Evolutionary conservation across 2,888 invertebrate species (phyloP).

Genomic region (Hyles lineata): DNA sequence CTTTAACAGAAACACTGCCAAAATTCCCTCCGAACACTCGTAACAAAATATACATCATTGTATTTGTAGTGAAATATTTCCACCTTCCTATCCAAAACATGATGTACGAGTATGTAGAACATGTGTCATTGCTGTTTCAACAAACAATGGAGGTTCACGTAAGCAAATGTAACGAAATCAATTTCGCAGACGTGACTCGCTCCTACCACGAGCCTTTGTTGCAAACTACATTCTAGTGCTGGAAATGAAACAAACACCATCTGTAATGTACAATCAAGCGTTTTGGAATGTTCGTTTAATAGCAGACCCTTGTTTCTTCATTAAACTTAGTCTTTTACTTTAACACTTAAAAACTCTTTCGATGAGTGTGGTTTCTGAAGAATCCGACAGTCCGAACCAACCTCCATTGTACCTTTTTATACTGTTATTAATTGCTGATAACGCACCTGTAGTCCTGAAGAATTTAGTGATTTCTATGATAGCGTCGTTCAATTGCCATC

Average conservation of each 20-base stretch:
- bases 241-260: neutral
- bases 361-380: no score
- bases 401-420: no score
- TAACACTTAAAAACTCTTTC: no score
- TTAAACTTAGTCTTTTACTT: no score
- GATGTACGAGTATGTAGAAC: neutral
- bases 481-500: no score
- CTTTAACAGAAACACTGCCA: no score
- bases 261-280: neutral
- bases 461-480: no score
- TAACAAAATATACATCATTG: neutral
- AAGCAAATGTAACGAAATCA: conserved; percentile 24
- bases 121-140: conserved; percentile 3
- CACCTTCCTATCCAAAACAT: neutral
- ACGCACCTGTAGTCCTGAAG: no score
- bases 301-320: no score
- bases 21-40: neutral
- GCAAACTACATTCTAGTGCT: neutral
- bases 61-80: neutral
- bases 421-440: no score
- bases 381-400: no score
- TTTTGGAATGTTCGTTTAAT: no score
- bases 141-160: conserved; percentile 7
- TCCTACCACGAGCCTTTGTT: neutral
- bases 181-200: conserved; percentile 12